Evolutionary conservation across 2,797 vertebrate genomes (phyloP).

Genomic region (Etheostoma nigrum): DNA sequence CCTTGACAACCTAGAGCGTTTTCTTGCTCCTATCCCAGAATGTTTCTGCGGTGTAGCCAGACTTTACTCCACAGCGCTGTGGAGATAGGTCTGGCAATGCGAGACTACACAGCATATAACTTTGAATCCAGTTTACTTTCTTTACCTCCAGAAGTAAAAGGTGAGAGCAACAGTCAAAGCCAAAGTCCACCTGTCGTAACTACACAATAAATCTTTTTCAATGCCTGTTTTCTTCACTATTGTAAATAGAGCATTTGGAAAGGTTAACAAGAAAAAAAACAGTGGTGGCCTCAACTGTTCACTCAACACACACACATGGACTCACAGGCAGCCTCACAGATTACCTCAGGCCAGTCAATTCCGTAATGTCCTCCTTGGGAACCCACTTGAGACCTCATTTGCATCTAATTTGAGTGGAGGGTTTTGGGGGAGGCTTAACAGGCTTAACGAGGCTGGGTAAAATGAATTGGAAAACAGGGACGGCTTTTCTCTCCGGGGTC

Average conservation of each 20-base stretch:
- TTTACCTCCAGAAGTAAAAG: not conserved
- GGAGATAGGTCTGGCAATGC: too few species aligned
- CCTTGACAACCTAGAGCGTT: too few species aligned
- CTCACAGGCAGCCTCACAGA: conserved; percentile 51
- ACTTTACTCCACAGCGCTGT: too few species aligned
- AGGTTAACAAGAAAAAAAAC: conserved; percentile 77
- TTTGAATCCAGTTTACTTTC: conserved; percentile 17
- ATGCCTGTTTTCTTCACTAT: conserved; percentile 37
- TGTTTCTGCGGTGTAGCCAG: too few species aligned
- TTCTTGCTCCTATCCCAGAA: too few species aligned
- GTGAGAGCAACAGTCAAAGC: conserved; percentile 13
- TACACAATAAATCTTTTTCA: conserved; percentile 30
- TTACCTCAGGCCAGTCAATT: conserved; percentile 76
- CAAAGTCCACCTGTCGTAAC: conserved; percentile 62
- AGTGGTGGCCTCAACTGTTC: conserved; percentile 61
- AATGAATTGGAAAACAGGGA: conserved; percentile 69
- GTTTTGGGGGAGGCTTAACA: conserved; percentile 64
- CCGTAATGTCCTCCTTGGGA: conserved; percentile 78
- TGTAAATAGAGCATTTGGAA: conserved; percentile 67
- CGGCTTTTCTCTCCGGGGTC: conserved; percentile 70
- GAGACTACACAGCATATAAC: not conserved
- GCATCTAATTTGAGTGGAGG: conserved; percentile 83
- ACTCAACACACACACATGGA: conserved; percentile 31
- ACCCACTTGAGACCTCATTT: conserved; percentile 83
- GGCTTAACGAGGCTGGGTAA: conserved; percentile 68